These are phyloP conservation scores for Drosophila parthenogenetica DNA, from an alignment of 2,888 invertebrate species.

Conservation along the genomic window DNA sequence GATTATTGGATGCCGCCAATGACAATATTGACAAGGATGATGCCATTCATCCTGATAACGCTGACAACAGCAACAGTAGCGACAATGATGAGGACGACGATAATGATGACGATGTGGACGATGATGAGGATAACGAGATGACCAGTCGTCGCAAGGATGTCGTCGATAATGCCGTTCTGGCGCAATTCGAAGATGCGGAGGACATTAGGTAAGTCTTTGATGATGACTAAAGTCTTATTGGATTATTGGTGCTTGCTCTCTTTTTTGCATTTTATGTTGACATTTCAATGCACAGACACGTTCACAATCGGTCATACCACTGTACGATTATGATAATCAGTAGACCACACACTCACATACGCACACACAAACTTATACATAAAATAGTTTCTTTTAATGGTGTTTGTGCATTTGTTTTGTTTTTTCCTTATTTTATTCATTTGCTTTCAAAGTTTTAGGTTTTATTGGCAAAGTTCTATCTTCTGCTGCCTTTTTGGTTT, in stretches of 20 bases:
- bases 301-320: slow-evolving; percentile 51
- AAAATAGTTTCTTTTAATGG: slow-evolving; percentile 34
- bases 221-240: slow-evolving; percentile 47
- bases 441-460: slow-evolving; percentile 47
- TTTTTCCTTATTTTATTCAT: slow-evolving; percentile 17
- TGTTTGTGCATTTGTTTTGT: slow-evolving; percentile 63
- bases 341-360: slow-evolving; percentile 25
- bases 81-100: slow-evolving; percentile 53
- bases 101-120: slow-evolving; percentile 38
- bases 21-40: slow-evolving; percentile 80
- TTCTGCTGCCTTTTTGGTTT: slow-evolving; percentile 72
- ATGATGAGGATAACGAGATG: slow-evolving; percentile 47
- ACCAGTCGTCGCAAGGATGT: slow-evolving; percentile 62
- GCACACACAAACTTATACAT: slow-evolving; percentile 18
- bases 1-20: slow-evolving; percentile 83
- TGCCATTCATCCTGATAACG: slow-evolving; percentile 59
- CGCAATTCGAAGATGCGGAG: slow-evolving; percentile 76
- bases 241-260: slow-evolving; percentile 60
- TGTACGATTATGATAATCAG: slow-evolving; percentile 54
- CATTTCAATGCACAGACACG: slow-evolving; percentile 76
- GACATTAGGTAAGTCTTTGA: slow-evolving; percentile 80
- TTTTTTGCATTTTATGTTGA: slow-evolving; percentile 68
- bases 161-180: slow-evolving; percentile 69
- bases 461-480: slow-evolving; percentile 57
- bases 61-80: slow-evolving; percentile 61